phyloP scores from a whole-genome alignment of 2,888 invertebrate species.

The Eurytoma adleriae region DNA sequence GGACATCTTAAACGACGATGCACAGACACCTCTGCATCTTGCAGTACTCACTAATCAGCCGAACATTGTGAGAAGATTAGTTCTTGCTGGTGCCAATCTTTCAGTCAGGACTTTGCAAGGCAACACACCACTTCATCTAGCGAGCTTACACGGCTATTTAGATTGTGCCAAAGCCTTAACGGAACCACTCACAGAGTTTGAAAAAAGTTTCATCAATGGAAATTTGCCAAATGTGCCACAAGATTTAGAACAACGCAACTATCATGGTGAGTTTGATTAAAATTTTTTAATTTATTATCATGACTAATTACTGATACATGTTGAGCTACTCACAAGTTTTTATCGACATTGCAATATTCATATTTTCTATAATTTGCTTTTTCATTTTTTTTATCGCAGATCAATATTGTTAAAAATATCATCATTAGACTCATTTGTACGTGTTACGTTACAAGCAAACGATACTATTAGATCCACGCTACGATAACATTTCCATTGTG shows the following conservation, averaged over 20 bases:
- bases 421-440: too few relatives aligned
- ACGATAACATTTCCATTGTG: too few relatives aligned
- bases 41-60: conserved; percentile 88
- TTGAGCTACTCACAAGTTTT: neutral
- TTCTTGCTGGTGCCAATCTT: conserved; percentile 86
- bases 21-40: conserved; percentile 90
- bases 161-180: conserved; percentile 86
- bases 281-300: neutral
- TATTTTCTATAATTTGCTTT: too few relatives aligned
- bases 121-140: conserved; percentile 92
- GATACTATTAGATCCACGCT: too few relatives aligned
- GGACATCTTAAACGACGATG: conserved; percentile 88
- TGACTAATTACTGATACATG: neutral
- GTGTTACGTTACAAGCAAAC: too few relatives aligned
- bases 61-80: conserved; percentile 84
- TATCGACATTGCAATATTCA: too few relatives aligned
- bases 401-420: too few relatives aligned
- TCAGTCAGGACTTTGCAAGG: conserved; percentile 83
- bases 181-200: conserved; percentile 77
- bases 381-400: too few relatives aligned
- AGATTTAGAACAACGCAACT: conserved; percentile 89
- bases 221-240: conserved; percentile 77
- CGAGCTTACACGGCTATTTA: conserved; percentile 84
- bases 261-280: conserved; percentile 84
- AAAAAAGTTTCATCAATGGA: conserved; percentile 71